phyloP scores from a whole-genome alignment of 2,113 vertebrate genomes.

The Phalacrocorax aristotelis region DNA sequence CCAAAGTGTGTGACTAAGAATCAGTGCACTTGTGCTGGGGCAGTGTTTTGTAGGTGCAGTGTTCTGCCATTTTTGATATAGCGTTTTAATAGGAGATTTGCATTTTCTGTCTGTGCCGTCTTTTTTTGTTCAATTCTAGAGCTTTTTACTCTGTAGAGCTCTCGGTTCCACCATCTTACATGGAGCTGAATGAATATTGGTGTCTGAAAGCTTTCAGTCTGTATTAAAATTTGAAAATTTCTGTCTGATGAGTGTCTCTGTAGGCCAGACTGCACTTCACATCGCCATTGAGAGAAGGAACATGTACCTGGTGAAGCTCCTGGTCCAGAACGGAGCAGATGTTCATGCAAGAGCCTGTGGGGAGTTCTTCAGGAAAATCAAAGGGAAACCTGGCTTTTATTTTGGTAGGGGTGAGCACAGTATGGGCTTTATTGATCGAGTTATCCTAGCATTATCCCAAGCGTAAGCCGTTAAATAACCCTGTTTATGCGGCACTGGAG shows the following conservation, averaged over 20 bases:
- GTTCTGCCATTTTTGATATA: neutral
- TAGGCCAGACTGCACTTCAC: conserved; percentile 94
- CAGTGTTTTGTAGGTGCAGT: neutral
- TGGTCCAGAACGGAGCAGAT: conserved; percentile 88
- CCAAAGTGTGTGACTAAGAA: neutral
- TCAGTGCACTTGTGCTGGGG: neutral
- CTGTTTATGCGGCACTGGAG: neutral
- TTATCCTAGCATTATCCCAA: neutral
- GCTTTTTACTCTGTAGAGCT: neutral
- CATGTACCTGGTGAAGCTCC: conserved; percentile 80
- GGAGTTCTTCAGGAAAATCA: conserved; percentile 89
- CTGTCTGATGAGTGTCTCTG: neutral
- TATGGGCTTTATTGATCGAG: neutral
- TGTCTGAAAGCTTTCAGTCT: neutral
- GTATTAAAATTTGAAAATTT: neutral
- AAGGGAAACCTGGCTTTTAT: conserved; percentile 87
- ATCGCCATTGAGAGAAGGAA: conserved; percentile 94
- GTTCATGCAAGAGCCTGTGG: conserved; percentile 90
- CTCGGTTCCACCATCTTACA: neutral
- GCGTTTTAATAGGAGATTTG: neutral
- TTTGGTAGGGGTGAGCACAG: conserved; percentile 83
- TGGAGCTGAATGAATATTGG: neutral
- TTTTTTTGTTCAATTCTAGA: neutral
- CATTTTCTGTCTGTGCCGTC: neutral
- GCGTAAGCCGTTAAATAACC: conserved; percentile 17